A percentile compares a stretch with the other conserved stretches of the same genome.
Conservation (phyloP, 2,888 invertebrate genomes). For the Ormyrus rosae region DNA sequence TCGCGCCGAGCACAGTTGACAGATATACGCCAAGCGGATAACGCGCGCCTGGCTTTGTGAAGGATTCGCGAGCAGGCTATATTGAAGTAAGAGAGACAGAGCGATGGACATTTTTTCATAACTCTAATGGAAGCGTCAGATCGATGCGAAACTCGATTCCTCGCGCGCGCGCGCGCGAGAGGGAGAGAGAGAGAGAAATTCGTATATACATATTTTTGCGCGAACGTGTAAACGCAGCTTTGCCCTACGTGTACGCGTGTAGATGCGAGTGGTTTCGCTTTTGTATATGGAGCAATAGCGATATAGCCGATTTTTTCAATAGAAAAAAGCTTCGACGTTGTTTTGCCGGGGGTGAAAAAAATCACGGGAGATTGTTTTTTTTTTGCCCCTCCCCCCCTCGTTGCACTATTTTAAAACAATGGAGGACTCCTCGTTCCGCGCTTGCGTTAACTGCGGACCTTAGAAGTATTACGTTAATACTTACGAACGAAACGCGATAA, state of each 20-base stretch:
- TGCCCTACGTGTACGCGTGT: too few species aligned
- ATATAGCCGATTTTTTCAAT: conserved; percentile 41
- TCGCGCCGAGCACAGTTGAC: conserved; percentile 17
- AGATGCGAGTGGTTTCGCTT: background rate
- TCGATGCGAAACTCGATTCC: conserved; percentile 41
- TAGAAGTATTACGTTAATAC: conserved; percentile 13
- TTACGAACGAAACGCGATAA: background rate
- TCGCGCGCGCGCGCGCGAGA: conserved; percentile 1
- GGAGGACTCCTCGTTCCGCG: background rate
- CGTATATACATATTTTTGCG: conserved; percentile 1
- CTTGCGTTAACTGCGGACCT: background rate
- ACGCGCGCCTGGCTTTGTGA: conserved; percentile 24
- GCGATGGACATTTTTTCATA: conserved; percentile 54
- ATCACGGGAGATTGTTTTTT: conserved; percentile 8
- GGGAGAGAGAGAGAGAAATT: conserved; percentile 2
- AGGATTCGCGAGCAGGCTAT: conserved; percentile 10
- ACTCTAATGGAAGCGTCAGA: conserved; percentile 55
- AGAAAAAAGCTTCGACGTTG: conserved; percentile 21
- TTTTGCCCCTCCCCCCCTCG: background rate
- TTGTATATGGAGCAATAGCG: conserved; percentile 36
- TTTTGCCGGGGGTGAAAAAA: conserved; percentile 1
- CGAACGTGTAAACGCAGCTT: too few species aligned
- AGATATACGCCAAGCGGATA: conserved; percentile 43
- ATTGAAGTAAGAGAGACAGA: conserved; percentile 1
- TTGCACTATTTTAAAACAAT: conserved; percentile 5